Percentiles rank a stretch among this genome's conserved stretches.
Conservation (phyloP, 2,797 vertebrate species). For the Sebastes vulpes region DNA sequence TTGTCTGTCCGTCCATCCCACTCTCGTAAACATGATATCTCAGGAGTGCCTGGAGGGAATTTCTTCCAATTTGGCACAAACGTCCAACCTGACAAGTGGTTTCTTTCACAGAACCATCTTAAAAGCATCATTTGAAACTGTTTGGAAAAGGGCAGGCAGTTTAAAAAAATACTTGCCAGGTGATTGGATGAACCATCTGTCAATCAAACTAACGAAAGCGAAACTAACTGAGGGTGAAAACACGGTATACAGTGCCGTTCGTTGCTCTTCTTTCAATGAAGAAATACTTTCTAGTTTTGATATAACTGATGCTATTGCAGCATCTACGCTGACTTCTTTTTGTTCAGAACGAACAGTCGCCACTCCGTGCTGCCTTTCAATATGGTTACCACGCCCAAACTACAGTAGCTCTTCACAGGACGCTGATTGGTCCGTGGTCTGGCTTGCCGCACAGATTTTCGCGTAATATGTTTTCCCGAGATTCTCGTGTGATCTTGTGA, state of each 20-base stretch:
- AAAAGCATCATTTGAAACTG: neutral
- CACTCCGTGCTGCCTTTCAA: neutral
- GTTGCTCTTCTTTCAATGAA: neutral
- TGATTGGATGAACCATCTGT: too few species aligned
- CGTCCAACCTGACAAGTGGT: neutral
- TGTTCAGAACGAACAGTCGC: too few species aligned
- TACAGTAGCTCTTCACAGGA: too few species aligned
- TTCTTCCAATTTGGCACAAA: too few species aligned
- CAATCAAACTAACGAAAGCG: too few species aligned
- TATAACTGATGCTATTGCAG: neutral
- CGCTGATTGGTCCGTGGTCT: too few species aligned
- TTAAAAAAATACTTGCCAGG: too few species aligned
- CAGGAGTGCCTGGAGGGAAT: neutral
- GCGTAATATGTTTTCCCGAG: too few species aligned
- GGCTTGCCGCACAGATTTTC: too few species aligned
- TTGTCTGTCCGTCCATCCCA: neutral
- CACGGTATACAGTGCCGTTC: neutral
- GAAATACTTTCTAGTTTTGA: neutral
- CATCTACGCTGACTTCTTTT: neutral
- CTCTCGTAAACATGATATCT: neutral
- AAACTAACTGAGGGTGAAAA: neutral
- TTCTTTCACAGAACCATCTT: neutral
- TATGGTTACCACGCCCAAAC: too few species aligned
- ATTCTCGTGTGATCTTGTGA: accelerated
- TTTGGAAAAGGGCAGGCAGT: too few species aligned